A percentile compares a stretch with the other conserved stretches of the same genome.
Evolutionary conservation across 2,888 invertebrate genomes (phyloP).

Genomic region (Chalcosyrphus nemorum): DNA sequence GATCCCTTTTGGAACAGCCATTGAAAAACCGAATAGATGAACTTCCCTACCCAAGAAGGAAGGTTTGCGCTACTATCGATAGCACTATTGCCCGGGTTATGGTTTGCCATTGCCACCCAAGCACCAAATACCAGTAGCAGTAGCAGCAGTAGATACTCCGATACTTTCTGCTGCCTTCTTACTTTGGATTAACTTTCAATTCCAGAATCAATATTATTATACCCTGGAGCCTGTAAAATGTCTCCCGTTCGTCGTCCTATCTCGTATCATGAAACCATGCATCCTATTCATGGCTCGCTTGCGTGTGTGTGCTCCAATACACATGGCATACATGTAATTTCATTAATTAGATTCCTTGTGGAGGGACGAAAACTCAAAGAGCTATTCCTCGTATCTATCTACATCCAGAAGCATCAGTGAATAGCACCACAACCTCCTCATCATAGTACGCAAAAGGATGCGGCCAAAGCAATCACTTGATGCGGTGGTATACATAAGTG

Average conservation of each 20-base stretch:
- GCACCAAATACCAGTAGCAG: too few species aligned
- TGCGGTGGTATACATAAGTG: background rate
- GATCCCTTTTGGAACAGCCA: constrained; percentile 5
- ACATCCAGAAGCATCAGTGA: background rate
- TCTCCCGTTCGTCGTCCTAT: background rate
- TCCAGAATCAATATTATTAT: constrained; percentile 69
- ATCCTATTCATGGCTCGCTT: background rate
- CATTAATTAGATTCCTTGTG: constrained; percentile 64
- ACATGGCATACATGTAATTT: constrained; percentile 38
- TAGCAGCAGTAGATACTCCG: background rate
- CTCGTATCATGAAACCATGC: constrained; percentile 31
- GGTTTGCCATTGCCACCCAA: constrained; percentile 13
- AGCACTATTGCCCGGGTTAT: constrained; percentile 33
- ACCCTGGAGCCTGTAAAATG: constrained; percentile 53
- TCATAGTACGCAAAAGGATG: constrained; percentile 36
- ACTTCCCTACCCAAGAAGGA: background rate
- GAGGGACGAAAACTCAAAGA: constrained; percentile 41
- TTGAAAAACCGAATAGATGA: constrained; percentile 14
- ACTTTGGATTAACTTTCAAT: constrained; percentile 67
- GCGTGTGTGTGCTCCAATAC: background rate
- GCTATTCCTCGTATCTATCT: constrained; percentile 46
- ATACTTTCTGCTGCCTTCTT: constrained; percentile 20
- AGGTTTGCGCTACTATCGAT: background rate
- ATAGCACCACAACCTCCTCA: constrained; percentile 1
- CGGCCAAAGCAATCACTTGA: constrained; percentile 45